A percentile compares a stretch with the other conserved stretches of the same genome.
Evolutionary conservation across 2,888 invertebrate genomes (phyloP).

Genomic region (Lamellibrachia satsuma): DNA sequence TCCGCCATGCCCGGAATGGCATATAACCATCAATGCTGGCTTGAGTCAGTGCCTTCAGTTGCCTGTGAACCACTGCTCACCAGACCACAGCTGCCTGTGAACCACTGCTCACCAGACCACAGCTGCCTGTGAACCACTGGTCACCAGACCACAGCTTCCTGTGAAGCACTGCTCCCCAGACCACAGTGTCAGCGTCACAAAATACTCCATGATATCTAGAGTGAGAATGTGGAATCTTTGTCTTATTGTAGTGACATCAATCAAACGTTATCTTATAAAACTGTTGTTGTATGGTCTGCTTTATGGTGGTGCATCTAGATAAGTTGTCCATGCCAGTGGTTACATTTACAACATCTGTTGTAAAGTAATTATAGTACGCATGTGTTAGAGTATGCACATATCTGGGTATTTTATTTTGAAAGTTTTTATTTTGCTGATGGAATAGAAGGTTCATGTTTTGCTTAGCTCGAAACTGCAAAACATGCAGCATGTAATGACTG

Average conservation of each 20-base stretch:
- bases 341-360: not conserved
- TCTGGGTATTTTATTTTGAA: slow-evolving; percentile 4
- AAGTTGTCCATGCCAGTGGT: not conserved
- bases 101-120: not conserved
- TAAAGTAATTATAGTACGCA: not conserved
- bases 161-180: not conserved
- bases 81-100: not conserved
- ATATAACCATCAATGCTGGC: not conserved
- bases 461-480: not conserved
- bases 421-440: not conserved
- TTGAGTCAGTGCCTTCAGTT: not conserved
- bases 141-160: not conserved
- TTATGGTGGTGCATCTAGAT: not conserved
- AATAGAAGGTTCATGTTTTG: not conserved
- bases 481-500: not conserved
- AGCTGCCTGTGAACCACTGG: not conserved
- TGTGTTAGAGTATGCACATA: not conserved
- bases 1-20: not conserved
- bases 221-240: not conserved
- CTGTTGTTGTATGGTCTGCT: not conserved
- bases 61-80: not conserved
- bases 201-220: not conserved
- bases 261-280: slow-evolving; percentile 3
- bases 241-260: not conserved
- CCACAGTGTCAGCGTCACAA: not conserved